Base-by-base conservation (phyloP, 2,113 vertebrate species). In the Ictalurus furcatus region DNA sequence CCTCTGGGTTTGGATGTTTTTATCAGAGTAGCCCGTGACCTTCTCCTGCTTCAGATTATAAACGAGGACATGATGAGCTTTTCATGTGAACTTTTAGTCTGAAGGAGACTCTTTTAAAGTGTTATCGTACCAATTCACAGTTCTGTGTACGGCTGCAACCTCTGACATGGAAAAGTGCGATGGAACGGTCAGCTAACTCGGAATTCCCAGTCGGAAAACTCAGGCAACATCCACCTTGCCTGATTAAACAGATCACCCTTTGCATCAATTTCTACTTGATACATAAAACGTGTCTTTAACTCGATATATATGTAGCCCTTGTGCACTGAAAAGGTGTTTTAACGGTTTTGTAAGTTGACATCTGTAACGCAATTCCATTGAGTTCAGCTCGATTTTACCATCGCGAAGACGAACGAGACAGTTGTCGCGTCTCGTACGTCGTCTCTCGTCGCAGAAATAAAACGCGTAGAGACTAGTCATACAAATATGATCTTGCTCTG, bases 21-120 rank as follows among this genome's bases (percentile, higher is more conserved):
- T 30, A 63, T 61, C 59, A 61, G 73, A 4, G 37, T n/a, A 61
- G 34, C 37, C 73, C 23, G 3, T 48, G 25, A 81, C 44, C 76
- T 81, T 87, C 21, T 81, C n/a, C 58, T 79, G 73, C 85, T 63
- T 78, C 58, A 21, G 34, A 52, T 63, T 87, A 87, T 79, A 44
- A 6, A 54, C 5, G 6, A 54, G 44, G 13, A 79, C 52, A 52
- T 54, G 25, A n/a, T 79, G 44, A 23, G 73, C 73, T 23, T 44
- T 44, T 25, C 76, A n/a, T 21, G 14, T 28, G 74, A 40, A 78
- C 23, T 12, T 56, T 56, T 30, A 16, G n/a, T 81, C 52, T 81
- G 16, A 81, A 56, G 25, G 28, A 80, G 44, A 30, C 76, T 48
- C 12, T 14, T 79, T 79, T 79, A 79, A 52, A 54, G 48, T 56